A percentile compares a stretch with the other conserved stretches of the same genome.
Conservation (phyloP, 2,888 invertebrate species). For the Drosophila mimica region DNA sequence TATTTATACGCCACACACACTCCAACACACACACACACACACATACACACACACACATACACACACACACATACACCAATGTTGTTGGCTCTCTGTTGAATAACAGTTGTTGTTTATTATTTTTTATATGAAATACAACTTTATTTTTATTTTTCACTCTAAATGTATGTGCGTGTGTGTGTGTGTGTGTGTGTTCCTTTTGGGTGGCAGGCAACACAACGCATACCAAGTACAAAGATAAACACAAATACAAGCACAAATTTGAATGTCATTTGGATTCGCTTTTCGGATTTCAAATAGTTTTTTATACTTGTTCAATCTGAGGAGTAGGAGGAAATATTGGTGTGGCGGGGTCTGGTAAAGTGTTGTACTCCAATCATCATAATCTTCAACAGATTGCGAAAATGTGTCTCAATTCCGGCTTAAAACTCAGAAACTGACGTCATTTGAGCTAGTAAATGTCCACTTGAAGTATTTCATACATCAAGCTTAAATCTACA, state of each 20-base stretch:
- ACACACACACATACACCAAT: slow-evolving; percentile 13
- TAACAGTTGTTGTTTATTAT: slow-evolving; percentile 75
- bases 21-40: slow-evolving; percentile 30
- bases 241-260: slow-evolving; percentile 22
- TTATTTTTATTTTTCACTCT: slow-evolving; percentile 44
- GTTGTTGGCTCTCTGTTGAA: slow-evolving; percentile 58
- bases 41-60: slow-evolving; percentile 15
- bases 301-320: not conserved
- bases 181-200: slow-evolving; percentile 45
- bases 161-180: slow-evolving; percentile 4
- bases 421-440: slow-evolving; percentile 1
- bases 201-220: slow-evolving; percentile 15
- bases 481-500: not conserved
- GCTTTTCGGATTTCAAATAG: slow-evolving; percentile 3
- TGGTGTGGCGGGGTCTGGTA: not conserved
- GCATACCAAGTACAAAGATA: slow-evolving; percentile 38
- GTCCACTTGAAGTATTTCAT: not conserved
- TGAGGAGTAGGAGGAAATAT: not conserved
- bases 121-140: slow-evolving; percentile 41
- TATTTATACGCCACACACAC: slow-evolving; percentile 53
- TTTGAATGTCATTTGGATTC: slow-evolving; percentile 56
- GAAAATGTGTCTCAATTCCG: not conserved
- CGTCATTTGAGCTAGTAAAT: not conserved
- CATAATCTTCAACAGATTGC: not conserved
- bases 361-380: not conserved